Evolutionary conservation across 2,888 invertebrate genomes (phyloP).

Genomic region (Hofmannophila pseudospretella): DNA sequence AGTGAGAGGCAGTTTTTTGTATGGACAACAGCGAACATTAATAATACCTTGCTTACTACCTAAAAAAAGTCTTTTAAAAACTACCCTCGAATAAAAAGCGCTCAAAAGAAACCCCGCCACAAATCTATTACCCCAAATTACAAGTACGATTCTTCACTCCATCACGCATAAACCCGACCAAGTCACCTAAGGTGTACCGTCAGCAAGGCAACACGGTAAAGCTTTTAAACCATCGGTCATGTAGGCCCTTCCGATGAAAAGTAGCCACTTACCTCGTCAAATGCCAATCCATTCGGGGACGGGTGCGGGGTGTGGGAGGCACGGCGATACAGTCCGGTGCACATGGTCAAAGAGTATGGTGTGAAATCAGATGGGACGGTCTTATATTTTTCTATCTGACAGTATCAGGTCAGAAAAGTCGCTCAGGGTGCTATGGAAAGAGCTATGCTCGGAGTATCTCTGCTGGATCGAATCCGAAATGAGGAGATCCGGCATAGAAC

Average conservation of each 20-base stretch:
- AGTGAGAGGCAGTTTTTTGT: too few relatives aligned
- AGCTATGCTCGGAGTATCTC: too few relatives aligned
- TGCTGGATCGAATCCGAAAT: too few relatives aligned
- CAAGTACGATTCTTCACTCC: not conserved
- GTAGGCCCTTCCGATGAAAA: constrained; percentile 64
- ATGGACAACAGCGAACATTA: too few relatives aligned
- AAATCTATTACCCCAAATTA: not conserved
- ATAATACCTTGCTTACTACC: too few relatives aligned
- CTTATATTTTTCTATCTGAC: too few relatives aligned
- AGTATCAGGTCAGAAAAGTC: too few relatives aligned
- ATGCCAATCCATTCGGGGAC: constrained; percentile 51
- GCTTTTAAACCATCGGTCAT: constrained; percentile 72
- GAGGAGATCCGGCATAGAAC: too few relatives aligned
- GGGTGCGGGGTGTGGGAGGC: constrained; percentile 14
- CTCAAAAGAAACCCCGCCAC: not conserved
- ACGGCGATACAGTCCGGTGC: constrained; percentile 34
- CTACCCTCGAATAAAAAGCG: not conserved
- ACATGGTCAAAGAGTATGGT: constrained; percentile 18
- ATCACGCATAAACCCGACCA: constrained; percentile 2
- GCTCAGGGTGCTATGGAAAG: too few relatives aligned
- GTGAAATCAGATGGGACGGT: not conserved
- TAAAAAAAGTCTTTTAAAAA: too few relatives aligned
- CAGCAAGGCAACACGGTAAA: constrained; percentile 58
- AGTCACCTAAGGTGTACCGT: constrained; percentile 29
- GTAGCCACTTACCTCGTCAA: constrained; percentile 73